Evolutionary conservation across 2,113 vertebrate genomes (phyloP), one percentile per base, ranked within the genome.

Genomic region (Garra rufa): DNA sequence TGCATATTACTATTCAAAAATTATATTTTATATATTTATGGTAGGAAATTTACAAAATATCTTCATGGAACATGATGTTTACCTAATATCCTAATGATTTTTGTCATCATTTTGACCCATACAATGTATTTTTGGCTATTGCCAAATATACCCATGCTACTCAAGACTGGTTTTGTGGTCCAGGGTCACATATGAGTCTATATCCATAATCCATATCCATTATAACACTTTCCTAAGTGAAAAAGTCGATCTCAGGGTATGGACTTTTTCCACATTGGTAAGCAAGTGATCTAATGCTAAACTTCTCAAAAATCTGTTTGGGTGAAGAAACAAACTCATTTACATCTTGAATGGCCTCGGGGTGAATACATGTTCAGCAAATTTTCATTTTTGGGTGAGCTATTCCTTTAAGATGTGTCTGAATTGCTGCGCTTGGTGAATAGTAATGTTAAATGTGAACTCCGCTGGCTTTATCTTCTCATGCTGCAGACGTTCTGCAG

Each of bases 361-460:
- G 52, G 52, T 57, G 52, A 57, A 57, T 57, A n/a, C 52, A 57
- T n/a, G 52, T n/a, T 57, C 52, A 3, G 52, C 52, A n/a, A n/a
- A 57, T n/a, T 21, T 21, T 21, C 17, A 8, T 52, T 52, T 57
- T 57, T n/a, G 52, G 21, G 21, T 55, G 15, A 48, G 41, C 15
- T 61, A 5, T 21, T 69, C 34, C 41, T 59, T 73, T 63, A 85
- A 52, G 57, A 74, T 28, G 41, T 50, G 73, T 77, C 24, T 44
- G 41, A 30, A 48, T 71, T 11, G 73, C 57, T 69, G 55, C 43
- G 52, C 46, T 79, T 57, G 50, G 74, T 83, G 74, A 85, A 83
- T 57, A 48, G 67, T 38, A 52, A 76, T 88, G 83, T 43, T 81
- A 65, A 83, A 88, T 88, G 84, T 81, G 76, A 88, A 85, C 82